Percentiles rank a stretch among this genome's conserved stretches.
These are phyloP conservation scores for Eupithecia dodoneata DNA, from an alignment of 2,888 invertebrate genomes.

Conservation along the genomic window DNA sequence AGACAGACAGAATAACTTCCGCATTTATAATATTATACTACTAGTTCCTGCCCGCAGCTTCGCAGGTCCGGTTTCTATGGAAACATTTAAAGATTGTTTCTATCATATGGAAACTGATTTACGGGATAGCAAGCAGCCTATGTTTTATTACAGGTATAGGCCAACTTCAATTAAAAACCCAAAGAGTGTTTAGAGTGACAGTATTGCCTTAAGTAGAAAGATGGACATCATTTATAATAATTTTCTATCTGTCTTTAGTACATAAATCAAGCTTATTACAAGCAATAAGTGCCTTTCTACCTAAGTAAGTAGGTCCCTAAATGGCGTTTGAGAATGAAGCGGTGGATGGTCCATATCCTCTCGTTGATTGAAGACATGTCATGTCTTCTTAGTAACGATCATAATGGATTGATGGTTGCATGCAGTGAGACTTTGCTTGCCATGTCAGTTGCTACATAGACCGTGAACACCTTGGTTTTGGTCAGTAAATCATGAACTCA, in stretches of 20 bases:
- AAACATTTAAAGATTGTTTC: too few species aligned
- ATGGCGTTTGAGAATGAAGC: slow-evolving; percentile 2
- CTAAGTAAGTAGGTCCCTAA: background rate
- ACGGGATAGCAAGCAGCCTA: too few species aligned
- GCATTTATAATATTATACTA: too few species aligned
- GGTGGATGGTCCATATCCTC: slow-evolving; percentile 28
- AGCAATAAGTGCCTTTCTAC: background rate
- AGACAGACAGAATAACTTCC: too few species aligned
- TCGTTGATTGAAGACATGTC: slow-evolving; percentile 29
- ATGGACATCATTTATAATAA: background rate
- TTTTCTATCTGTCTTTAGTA: too few species aligned
- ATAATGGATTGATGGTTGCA: background rate
- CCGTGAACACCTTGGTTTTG: slow-evolving; percentile 2
- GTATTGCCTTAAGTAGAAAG: too few species aligned
- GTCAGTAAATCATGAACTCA: background rate
- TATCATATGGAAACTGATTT: too few species aligned
- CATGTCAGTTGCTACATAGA: background rate
- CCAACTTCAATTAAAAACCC: too few species aligned
- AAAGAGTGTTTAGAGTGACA: too few species aligned
- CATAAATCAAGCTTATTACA: background rate
- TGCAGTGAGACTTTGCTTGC: background rate
- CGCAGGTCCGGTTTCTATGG: too few species aligned
- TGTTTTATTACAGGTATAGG: too few species aligned
- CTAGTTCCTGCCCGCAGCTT: too few species aligned
- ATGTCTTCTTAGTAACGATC: background rate